phyloP scores from a whole-genome alignment of 2,113 vertebrate genomes.

The Stictonetta naevosa region DNA sequence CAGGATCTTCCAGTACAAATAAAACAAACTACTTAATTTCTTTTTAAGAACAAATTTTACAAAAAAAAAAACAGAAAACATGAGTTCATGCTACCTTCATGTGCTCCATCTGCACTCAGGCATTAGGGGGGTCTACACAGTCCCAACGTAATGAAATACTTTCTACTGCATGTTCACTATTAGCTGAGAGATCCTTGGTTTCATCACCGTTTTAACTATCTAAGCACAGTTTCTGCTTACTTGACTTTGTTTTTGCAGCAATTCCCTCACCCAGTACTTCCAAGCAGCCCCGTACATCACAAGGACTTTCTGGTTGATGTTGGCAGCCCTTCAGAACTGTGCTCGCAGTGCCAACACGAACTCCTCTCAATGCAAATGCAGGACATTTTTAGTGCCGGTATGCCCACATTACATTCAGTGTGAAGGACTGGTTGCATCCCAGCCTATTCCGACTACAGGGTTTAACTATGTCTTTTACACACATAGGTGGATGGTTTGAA shows the following conservation, averaged over 20 bases:
- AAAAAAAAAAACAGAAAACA: not conserved
- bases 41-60: not conserved
- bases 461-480: not conserved
- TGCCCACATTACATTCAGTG: rapidly evolving
- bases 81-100: rapidly evolving
- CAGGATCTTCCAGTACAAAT: not conserved
- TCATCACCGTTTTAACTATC: not conserved
- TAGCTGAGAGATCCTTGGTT: not conserved
- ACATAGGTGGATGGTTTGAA: not conserved
- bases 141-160: not conserved
- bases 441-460: not conserved
- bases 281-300: not conserved
- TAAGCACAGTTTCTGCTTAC: not conserved
- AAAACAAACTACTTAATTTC: not conserved
- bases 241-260: not conserved
- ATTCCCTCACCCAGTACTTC: not conserved
- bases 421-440: not conserved
- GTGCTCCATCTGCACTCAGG: not conserved
- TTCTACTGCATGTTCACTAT: not conserved
- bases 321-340: not conserved
- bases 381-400: not conserved
- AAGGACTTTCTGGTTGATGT: not conserved
- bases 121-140: not conserved
- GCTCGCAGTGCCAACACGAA: not conserved
- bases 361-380: not conserved